phyloP scores from a whole-genome alignment of 2,113 vertebrate species.

The Hydrochoerus hydrochaeris region DNA sequence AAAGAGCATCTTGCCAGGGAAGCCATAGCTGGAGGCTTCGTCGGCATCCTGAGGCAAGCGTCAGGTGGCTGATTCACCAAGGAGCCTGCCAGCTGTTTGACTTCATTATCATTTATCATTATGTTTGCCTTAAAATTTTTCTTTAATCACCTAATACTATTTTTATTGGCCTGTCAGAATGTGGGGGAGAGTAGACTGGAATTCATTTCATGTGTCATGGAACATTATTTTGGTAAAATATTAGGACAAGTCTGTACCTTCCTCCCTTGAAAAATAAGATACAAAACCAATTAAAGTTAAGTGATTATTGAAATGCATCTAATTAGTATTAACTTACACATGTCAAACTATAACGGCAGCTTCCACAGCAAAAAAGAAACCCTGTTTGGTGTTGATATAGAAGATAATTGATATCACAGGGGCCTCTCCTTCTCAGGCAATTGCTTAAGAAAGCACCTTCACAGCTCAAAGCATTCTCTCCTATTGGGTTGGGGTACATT shows the following conservation, averaged over 20 bases:
- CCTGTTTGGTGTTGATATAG: conserved; percentile 62
- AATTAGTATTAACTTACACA: conserved; percentile 84
- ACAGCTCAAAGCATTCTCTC: conserved; percentile 72
- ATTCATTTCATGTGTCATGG: conserved; percentile 78
- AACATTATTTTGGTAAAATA: conserved; percentile 83
- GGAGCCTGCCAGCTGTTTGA: conserved; percentile 82
- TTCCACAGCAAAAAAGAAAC: conserved; percentile 63
- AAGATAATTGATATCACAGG: conserved; percentile 45
- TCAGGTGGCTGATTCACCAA: conserved; percentile 86
- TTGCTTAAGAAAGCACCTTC: conserved; percentile 71
- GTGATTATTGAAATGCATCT: conserved; percentile 80
- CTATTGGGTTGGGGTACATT: conserved; percentile 58
- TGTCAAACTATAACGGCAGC: conserved; percentile 63
- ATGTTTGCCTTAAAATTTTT: conserved; percentile 69
- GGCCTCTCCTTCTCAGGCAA: conserved; percentile 33
- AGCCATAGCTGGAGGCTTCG: conserved; percentile 75
- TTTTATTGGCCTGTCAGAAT: conserved; percentile 85
- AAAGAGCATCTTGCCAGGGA: conserved; percentile 64
- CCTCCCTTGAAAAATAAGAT: conserved; percentile 83
- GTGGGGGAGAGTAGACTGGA: conserved; percentile 70
- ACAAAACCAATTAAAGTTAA: conserved; percentile 84
- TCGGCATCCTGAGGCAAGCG: conserved; percentile 72
- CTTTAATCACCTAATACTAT: conserved; percentile 83
- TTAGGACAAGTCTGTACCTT: conserved; percentile 80
- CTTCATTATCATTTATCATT: conserved; percentile 85